Percentiles rank a stretch among this genome's conserved stretches.
phyloP scores from a whole-genome alignment of 2,113 vertebrate species.

The Piaya cayana region DNA sequence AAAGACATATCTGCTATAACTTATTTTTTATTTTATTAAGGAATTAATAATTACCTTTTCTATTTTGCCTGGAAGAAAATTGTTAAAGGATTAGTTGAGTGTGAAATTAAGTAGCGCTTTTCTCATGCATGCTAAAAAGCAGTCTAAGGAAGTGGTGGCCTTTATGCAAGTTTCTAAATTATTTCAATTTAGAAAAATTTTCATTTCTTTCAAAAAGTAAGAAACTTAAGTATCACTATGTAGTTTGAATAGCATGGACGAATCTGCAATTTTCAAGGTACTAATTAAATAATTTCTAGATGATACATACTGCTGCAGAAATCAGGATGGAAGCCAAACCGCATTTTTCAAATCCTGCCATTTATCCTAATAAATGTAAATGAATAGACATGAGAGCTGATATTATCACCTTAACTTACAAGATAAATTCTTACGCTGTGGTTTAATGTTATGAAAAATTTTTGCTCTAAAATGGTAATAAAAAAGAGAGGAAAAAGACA shows the following conservation, averaged over 20 bases:
- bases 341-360: conserved; percentile 24
- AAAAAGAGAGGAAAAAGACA: conserved; percentile 63
- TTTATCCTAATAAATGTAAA: conserved; percentile 55
- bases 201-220: conserved; percentile 49
- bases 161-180: conserved; percentile 61
- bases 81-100: conserved; percentile 76
- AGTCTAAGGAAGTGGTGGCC: conserved; percentile 16
- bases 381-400: conserved; percentile 47
- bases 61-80: conserved; percentile 72
- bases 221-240: conserved; percentile 21
- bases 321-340: conserved; percentile 9
- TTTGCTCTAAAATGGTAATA: conserved; percentile 56
- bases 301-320: conserved; percentile 36
- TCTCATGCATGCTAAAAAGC: conserved; percentile 67
- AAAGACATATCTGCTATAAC: conserved; percentile 53
- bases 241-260: conserved; percentile 45
- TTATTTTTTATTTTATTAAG: conserved; percentile 72
- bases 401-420: conserved; percentile 50
- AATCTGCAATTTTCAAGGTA: conserved; percentile 60
- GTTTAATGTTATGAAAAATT: conserved; percentile 63
- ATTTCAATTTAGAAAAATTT: conserved; percentile 47
- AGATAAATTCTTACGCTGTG: conserved; percentile 51
- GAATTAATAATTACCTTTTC: conserved; percentile 73
- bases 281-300: conserved; percentile 58
- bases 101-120: conserved; percentile 80